Conservation (phyloP, 2,888 invertebrate species). For the Agrilus biguttatus region DNA sequence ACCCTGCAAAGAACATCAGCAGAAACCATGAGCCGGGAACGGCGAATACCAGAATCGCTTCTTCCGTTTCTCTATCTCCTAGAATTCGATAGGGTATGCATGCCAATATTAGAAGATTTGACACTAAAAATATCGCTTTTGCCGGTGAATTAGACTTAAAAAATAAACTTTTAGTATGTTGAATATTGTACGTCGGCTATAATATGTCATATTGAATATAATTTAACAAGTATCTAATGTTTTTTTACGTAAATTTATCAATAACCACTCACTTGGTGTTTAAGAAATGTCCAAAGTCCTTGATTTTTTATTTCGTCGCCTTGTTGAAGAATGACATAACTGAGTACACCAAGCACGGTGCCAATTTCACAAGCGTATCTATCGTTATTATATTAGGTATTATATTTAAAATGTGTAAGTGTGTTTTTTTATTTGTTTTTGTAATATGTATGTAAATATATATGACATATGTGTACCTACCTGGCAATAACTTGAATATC, state of each 20-base stretch:
- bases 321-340: conserved; percentile 82
- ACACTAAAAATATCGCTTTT: conserved; percentile 82
- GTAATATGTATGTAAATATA: not conserved
- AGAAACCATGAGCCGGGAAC: conserved; percentile 96
- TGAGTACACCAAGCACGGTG: conserved; percentile 72
- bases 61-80: conserved; percentile 67
- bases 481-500: conserved; percentile 35
- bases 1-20: conserved; percentile 98
- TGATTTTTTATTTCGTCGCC: conserved; percentile 91
- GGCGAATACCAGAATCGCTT: conserved; percentile 80
- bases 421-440: not conserved
- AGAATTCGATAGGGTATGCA: conserved; percentile 78
- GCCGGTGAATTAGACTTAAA: conserved; percentile 83
- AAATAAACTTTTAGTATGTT: conserved; percentile 14
- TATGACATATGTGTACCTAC: conserved; percentile 17
- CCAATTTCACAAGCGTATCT: conserved; percentile 71
- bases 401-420: not conserved
- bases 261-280: conserved; percentile 61
- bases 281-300: conserved; percentile 76
- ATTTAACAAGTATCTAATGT: not conserved
- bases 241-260: not conserved
- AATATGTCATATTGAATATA: not conserved
- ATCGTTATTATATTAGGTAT: conserved; percentile 4
- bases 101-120: conserved; percentile 77
- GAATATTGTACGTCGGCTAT: too few species aligned